Base-by-base conservation (phyloP, 92 coral and sea anemone genomes). In the Montipora capitata region DNA sequence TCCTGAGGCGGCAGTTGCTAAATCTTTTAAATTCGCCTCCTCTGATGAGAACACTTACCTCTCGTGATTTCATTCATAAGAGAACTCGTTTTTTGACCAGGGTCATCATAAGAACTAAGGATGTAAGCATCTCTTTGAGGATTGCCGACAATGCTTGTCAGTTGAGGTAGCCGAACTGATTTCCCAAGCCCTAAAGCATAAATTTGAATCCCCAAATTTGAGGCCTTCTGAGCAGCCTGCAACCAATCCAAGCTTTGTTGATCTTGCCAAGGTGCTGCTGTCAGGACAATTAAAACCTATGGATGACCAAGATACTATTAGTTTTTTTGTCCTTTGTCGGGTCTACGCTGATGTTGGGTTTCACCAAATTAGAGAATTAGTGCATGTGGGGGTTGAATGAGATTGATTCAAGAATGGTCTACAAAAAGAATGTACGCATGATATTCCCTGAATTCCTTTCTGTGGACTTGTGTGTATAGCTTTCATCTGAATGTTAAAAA, bases 191-290 rank as follows among this genome's bases (percentile, higher is more conserved):
- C 85, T 5, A 35, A 63, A 14, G 85, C 66, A 54, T 80, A 80
- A 66, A 80, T 66, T 66, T 68, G 44, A 43, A 68, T 80, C 15
- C 85, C 85, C 40, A 15, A 20, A 14, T 20, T 13, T 80, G 40
- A 49, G 15, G 76, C 76, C 4, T 67, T 44, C 51, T 48, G 44
- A 38, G 67, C 76, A 48, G 65, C 67, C 51, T 44, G 76, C 38
- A 80, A 45, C 85, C 85, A 80, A 65, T 49, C 65, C 15, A 68
- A 17, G 4, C 66, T 80, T 48, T 80, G 85, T 39, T 20, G 64
- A 49, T 80, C 75, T 18, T 10, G 76, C 85, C 85, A 80, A 2
- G 85, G 85, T 11, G 74, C 45, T 3, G 76, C 65, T 18, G 85
- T 13, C 5, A 80, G 65, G 35, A 80, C 85, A 48, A 80, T 49